Evolutionary conservation across 2,113 vertebrate species (phyloP).

Genomic region (Dipodomys ordii): DNA sequence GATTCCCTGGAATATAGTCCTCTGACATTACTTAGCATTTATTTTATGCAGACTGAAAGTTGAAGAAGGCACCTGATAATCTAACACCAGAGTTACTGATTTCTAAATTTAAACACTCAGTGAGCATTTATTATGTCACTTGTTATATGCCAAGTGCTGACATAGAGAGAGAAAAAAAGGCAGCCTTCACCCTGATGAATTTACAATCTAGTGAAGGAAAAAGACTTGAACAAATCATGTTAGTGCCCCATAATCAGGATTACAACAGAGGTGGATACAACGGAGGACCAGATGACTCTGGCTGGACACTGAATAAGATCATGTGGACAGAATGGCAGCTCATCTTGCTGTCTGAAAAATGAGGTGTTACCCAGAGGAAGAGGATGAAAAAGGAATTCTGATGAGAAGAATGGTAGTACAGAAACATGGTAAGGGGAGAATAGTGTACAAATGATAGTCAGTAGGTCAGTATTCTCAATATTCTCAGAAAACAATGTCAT

Average conservation of each 20-base stretch:
- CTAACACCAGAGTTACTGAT: not conserved
- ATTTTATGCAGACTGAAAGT: not conserved
- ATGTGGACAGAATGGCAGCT: not conserved
- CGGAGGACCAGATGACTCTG: not conserved
- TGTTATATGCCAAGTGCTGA: not conserved
- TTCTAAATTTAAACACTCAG: constrained; percentile 19
- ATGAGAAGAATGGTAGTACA: not conserved
- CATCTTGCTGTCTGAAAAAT: not conserved
- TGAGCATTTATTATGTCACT: not conserved
- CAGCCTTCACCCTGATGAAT: not conserved
- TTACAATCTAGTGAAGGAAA: constrained; percentile 21
- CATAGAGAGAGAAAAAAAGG: constrained; percentile 1
- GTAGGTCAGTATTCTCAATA: not conserved
- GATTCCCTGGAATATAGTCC: not conserved
- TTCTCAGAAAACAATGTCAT: not conserved
- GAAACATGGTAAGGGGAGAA: not conserved
- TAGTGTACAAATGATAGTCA: not conserved
- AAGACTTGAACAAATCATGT: not conserved
- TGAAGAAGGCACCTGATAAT: not conserved
- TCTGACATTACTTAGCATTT: not conserved
- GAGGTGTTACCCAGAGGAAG: not conserved
- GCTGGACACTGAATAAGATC: not conserved
- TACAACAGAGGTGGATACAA: not conserved
- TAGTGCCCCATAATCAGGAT: not conserved
- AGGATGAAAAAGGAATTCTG: not conserved